Conservation (phyloP, 2,113 vertebrate genomes). For the Oncorhynchus clarkii region DNA sequence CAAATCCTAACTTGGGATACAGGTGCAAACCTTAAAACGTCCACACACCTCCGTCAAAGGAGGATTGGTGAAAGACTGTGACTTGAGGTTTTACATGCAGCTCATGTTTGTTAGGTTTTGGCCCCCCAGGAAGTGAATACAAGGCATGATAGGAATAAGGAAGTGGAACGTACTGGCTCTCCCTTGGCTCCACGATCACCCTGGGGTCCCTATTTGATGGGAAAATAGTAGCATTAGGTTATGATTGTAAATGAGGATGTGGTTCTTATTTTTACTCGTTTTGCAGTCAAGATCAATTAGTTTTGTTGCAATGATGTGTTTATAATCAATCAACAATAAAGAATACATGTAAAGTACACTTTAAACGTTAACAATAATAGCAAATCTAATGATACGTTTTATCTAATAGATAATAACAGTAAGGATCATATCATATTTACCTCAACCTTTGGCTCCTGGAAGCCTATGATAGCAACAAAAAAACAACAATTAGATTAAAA, state of each 20-base stretch:
- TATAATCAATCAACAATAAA: not conserved
- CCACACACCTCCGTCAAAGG: not conserved
- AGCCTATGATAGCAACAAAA: constrained; percentile 49
- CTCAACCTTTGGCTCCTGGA: constrained; percentile 61
- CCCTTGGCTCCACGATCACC: constrained; percentile 87
- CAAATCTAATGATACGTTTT: not conserved
- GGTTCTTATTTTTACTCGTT: not conserved
- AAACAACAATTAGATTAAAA: constrained; percentile 20
- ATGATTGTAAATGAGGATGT: not conserved
- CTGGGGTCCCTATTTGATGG: constrained; percentile 79
- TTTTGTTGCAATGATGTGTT: no score
- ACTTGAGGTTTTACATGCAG: not conserved
- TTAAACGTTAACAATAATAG: not conserved
- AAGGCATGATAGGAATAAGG: constrained; percentile 3
- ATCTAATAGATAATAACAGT: not conserved
- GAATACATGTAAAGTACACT: not conserved
- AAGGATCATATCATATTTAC: constrained; percentile 53
- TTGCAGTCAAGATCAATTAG: no score
- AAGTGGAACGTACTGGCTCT: constrained; percentile 77
- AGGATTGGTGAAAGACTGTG: not conserved
- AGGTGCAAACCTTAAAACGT: no score
- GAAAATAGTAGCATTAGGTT: not conserved
- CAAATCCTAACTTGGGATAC: no score
- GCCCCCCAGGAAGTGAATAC: not conserved
- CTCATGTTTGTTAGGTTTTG: not conserved